Conservation (phyloP, 1,140 invertebrate genomes). For the Eulimnadia texana region DNA sequence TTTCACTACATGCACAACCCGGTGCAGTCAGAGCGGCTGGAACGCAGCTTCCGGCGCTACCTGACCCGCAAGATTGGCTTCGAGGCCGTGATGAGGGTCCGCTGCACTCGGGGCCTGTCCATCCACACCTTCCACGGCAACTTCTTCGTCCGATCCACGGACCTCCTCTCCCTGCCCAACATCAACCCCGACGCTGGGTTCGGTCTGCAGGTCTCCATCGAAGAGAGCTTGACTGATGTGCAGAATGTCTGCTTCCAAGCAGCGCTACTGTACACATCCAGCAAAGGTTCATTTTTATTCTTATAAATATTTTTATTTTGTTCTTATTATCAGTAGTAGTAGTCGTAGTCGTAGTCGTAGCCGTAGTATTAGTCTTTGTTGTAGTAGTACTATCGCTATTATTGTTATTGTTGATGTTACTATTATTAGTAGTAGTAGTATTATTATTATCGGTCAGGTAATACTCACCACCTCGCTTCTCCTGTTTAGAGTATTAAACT, state of each 20-base stretch:
- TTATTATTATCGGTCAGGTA: too few relatives aligned
- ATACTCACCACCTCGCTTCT: too few relatives aligned
- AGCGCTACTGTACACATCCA: slow-evolving; percentile 92
- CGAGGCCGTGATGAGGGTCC: slow-evolving; percentile 94
- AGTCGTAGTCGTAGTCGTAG: too few relatives aligned
- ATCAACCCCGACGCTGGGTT: slow-evolving; percentile 96
- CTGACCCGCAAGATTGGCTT: slow-evolving; percentile 94
- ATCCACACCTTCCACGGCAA: slow-evolving; percentile 99
- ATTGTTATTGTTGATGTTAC: too few relatives aligned
- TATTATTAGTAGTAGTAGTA: too few relatives aligned
- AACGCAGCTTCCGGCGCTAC: slow-evolving; percentile 70
- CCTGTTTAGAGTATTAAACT: too few relatives aligned
- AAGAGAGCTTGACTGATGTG: slow-evolving; percentile 74
- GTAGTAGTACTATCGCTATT: too few relatives aligned
- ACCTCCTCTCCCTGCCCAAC: slow-evolving; percentile 89
- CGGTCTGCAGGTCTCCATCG: slow-evolving; percentile 91
- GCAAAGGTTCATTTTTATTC: slow-evolving; percentile 53
- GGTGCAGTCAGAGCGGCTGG: slow-evolving; percentile 55
- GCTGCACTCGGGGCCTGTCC: slow-evolving; percentile 80
- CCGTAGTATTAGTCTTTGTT: too few relatives aligned
- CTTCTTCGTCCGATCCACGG: slow-evolving; percentile 96
- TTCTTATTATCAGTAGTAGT: too few relatives aligned
- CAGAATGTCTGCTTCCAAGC: slow-evolving; percentile 94
- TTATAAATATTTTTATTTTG: too few relatives aligned
- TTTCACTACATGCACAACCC: slow-evolving; percentile 56